These are phyloP conservation scores for Sarcophaga peregrina DNA, from an alignment of 1,140 invertebrate genomes.

Conservation along the genomic window DNA sequence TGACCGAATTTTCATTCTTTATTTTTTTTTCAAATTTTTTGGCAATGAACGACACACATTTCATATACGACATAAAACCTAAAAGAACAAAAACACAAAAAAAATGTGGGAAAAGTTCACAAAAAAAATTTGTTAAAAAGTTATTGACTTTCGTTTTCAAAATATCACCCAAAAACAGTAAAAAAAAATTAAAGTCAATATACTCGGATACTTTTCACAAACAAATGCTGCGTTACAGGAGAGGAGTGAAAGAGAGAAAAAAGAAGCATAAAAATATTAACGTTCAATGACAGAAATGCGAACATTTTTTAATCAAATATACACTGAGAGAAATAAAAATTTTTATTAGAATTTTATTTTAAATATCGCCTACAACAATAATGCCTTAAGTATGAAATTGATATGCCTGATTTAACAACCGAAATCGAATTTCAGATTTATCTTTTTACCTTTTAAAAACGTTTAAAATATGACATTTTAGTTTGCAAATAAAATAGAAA, in stretches of 20 bases:
- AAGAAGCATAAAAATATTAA: background rate
- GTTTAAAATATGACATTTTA: too few species aligned
- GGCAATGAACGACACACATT: constrained; percentile 19
- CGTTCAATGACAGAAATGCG: background rate
- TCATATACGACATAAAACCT: background rate
- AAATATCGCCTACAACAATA: too few species aligned
- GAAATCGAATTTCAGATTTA: too few species aligned
- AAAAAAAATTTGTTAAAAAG: background rate
- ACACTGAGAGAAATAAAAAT: background rate
- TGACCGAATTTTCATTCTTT: background rate
- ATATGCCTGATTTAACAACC: too few species aligned
- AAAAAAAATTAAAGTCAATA: too few species aligned
- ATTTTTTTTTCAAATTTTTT: background rate
- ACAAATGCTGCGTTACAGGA: background rate
- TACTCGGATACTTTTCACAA: background rate
- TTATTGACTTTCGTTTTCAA: constrained; percentile 20
- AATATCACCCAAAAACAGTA: background rate
- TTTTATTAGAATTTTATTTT: too few species aligned
- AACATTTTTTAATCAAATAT: background rate
- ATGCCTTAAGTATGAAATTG: too few species aligned
- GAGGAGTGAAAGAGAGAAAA: too few species aligned
- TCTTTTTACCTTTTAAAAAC: too few species aligned
- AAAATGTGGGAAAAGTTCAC: background rate
- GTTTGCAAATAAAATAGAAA: too few species aligned
- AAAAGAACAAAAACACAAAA: background rate